A percentile compares a stretch with the other conserved stretches of the same genome.
These are phyloP conservation scores for Tineola bisselliella DNA, from an alignment of 2,888 invertebrate species.

Conservation along the genomic window DNA sequence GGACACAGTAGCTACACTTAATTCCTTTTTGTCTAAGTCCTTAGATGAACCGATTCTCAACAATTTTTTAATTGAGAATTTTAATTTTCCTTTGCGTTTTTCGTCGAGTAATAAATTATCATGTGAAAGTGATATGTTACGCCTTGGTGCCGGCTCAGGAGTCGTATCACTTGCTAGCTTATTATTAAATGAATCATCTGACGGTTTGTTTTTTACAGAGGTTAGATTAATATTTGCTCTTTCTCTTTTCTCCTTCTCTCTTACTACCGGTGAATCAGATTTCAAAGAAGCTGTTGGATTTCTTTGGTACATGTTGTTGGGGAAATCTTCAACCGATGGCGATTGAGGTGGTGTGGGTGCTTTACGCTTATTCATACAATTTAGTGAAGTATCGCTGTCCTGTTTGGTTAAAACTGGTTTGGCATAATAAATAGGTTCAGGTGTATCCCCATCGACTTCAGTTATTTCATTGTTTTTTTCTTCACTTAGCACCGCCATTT, in stretches of 20 bases:
- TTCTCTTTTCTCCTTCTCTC: conserved; percentile 81
- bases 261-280: conserved; percentile 74
- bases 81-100: conserved; percentile 75
- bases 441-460: conserved; percentile 44
- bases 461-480: conserved; percentile 51
- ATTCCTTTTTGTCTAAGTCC: conserved; percentile 71
- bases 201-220: conserved; percentile 34
- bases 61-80: conserved; percentile 86
- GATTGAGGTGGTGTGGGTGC: conserved; percentile 79
- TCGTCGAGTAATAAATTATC: conserved; percentile 72
- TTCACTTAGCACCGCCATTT: conserved; percentile 31
- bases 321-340: conserved; percentile 56
- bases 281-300: conserved; percentile 65
- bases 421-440: conserved; percentile 51
- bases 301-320: conserved; percentile 67
- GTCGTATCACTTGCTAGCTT: conserved; percentile 36
- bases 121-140: conserved; percentile 78
- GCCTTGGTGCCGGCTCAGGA: conserved; percentile 75
- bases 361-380: conserved; percentile 73
- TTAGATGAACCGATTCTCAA: conserved; percentile 81
- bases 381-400: conserved; percentile 65
- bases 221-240: conserved; percentile 54
- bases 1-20: conserved; percentile 43
- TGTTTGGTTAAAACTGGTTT: conserved; percentile 65
- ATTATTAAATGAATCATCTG: conserved; percentile 39